Evolutionary conservation across 2,113 vertebrate species (phyloP).

Genomic region (Camelus dromedarius): DNA sequence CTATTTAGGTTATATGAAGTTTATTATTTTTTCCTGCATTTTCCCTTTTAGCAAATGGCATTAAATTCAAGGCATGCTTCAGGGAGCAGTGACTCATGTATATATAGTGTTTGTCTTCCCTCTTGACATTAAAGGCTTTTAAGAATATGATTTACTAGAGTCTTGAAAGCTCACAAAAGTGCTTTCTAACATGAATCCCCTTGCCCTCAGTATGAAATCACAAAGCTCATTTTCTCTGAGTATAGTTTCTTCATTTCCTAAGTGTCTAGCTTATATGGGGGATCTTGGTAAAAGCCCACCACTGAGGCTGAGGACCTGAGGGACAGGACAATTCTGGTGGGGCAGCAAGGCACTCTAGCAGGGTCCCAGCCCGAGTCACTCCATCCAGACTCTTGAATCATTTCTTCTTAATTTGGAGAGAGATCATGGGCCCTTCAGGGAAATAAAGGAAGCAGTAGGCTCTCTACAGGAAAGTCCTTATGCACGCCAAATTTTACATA

Average conservation of each 20-base stretch:
- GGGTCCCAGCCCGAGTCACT: background rate
- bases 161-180: background rate
- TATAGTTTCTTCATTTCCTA: conserved; percentile 55
- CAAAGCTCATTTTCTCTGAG: background rate
- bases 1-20: background rate
- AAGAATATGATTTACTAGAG: background rate
- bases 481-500: background rate
- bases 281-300: background rate
- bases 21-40: background rate
- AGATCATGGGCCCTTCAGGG: background rate
- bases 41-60: background rate
- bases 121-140: background rate
- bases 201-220: background rate
- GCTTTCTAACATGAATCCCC: background rate
- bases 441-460: background rate
- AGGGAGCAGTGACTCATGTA: background rate
- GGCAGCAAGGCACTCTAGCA: background rate
- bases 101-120: background rate
- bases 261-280: conserved; percentile 16
- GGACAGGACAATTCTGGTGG: background rate
- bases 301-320: background rate
- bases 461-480: background rate
- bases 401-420: conserved; percentile 21
- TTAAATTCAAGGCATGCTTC: background rate
- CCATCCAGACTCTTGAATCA: background rate